A percentile compares a stretch with the other conserved stretches of the same genome.
Conservation (phyloP, 2,113 vertebrate genomes). For the Atherinomorus stipes region DNA sequence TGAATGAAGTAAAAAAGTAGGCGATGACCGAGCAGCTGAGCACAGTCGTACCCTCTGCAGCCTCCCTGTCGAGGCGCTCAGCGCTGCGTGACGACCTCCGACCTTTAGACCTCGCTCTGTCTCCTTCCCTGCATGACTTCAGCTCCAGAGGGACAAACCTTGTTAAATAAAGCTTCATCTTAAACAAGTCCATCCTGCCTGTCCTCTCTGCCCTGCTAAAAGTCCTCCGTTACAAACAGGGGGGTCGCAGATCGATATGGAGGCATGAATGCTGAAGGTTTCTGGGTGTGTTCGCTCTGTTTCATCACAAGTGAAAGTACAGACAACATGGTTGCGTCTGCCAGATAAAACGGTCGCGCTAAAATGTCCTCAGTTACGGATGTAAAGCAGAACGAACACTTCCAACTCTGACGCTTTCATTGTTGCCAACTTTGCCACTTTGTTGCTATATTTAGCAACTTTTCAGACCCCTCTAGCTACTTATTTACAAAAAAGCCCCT, state of each 20-base stretch:
- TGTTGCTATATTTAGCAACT: too few relatives aligned
- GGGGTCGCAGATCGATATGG: constrained; percentile 54
- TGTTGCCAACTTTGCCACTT: too few relatives aligned
- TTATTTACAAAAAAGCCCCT: too few relatives aligned
- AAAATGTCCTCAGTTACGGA: not conserved
- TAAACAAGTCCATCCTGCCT: constrained; percentile 61
- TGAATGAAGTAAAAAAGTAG: not conserved
- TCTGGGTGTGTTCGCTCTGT: constrained; percentile 5
- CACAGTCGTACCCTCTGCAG: not conserved
- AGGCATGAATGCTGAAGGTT: constrained; percentile 14
- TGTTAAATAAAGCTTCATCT: constrained; percentile 71
- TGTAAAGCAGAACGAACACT: too few relatives aligned
- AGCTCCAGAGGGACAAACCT: constrained; percentile 40
- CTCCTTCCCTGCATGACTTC: constrained; percentile 17
- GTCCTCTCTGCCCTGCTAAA: constrained; percentile 39
- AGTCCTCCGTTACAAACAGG: constrained; percentile 65
- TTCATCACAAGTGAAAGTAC: not conserved
- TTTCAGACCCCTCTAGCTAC: too few relatives aligned
- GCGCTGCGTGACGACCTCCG: constrained; percentile 41
- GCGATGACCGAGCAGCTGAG: not conserved
- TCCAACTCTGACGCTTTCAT: too few relatives aligned
- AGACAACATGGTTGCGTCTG: constrained; percentile 8
- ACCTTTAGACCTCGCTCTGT: constrained; percentile 21
- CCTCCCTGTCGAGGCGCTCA: not conserved
- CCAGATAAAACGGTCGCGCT: constrained; percentile 10